Evolutionary conservation across 2,888 invertebrate species (phyloP).

Genomic region (Macropis europaea): DNA sequence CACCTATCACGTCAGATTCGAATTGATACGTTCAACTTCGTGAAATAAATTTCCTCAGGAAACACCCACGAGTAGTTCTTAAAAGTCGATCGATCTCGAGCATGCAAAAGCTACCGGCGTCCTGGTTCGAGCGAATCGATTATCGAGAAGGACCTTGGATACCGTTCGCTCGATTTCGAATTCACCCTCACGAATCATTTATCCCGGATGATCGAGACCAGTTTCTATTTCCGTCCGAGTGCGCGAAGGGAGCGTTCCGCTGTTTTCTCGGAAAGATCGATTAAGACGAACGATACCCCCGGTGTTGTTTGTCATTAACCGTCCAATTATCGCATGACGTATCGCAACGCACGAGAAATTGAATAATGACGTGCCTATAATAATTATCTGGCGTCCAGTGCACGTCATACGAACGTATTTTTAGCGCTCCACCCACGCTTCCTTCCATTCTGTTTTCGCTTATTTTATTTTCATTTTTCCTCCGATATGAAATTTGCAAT

Average conservation of each 20-base stretch:
- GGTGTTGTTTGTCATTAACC: slow-evolving; percentile 6
- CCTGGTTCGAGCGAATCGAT: slow-evolving; percentile 7
- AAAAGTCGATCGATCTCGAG: background rate
- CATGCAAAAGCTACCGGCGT: background rate
- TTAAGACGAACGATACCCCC: background rate
- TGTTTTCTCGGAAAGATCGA: background rate
- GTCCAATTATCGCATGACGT: slow-evolving; percentile 33
- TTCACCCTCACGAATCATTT: slow-evolving; percentile 6
- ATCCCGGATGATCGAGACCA: background rate
- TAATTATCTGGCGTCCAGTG: slow-evolving; percentile 33
- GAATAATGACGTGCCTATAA: slow-evolving; percentile 40
- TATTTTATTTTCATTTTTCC: too few relatives aligned
- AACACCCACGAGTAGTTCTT: background rate
- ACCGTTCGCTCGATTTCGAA: slow-evolving; percentile 6
- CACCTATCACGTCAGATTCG: too few relatives aligned
- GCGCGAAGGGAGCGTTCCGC: background rate
- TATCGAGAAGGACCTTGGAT: background rate
- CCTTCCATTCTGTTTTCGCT: too few relatives aligned
- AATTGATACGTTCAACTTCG: too few relatives aligned
- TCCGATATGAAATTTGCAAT: too few relatives aligned
- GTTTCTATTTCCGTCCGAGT: background rate
- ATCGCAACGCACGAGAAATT: slow-evolving; percentile 31
- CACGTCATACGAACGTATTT: slow-evolving; percentile 29
- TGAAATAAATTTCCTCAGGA: too few relatives aligned
- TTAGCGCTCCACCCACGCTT: background rate